Evolutionary conservation across 2,797 vertebrate genomes (phyloP), one percentile per base, ranked within the genome.

Genomic region (Anas capensis): DNA sequence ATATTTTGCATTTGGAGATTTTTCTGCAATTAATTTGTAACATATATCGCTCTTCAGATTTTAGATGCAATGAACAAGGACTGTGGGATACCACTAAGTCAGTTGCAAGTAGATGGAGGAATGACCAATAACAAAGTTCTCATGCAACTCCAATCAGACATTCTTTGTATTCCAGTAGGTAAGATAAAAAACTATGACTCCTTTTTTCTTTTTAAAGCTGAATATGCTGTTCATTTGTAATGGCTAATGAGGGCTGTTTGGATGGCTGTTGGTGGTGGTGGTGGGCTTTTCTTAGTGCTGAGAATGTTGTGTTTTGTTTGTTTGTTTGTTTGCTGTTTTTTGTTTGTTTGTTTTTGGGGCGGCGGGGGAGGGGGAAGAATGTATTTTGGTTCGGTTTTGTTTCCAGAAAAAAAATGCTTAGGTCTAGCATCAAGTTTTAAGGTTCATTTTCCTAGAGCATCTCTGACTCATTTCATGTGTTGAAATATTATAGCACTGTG

Each of bases 61-160:
- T 96, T 99, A 95, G 99, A 99, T 80, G 99, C 99, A 72, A 99
- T 99, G 98, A 99, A 99, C 95, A 98, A 99, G 53, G 99, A 99
- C 98, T 99, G 98, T 89, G 99, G 99, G 51, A 99, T 99, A 96
- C 98, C 99, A 48, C 98, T 99, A 21, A 98, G 95, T 48, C 99
- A 99, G 96, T 98, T 99, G 81, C 99, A 99, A 96, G 99, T 99
- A 69, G 99, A 99, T 0, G 99, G 99, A 96, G 99, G 99, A 82
- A 99, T 99, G 99, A 99, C 99, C 14, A 98, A 97, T 88, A 99
- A 99, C 97, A 98, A 98, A 88, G 96, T 99, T 91, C 98, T 99
- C 64, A 99, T 99, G 99, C 99, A 99, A 96, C 98, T 99, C 58
- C 99, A 99, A 92, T 98, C 99, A 2, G 99, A 99, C 92, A 99